Base-by-base conservation (phyloP, 2,888 invertebrate genomes). In the Agapetus fuscipes region DNA sequence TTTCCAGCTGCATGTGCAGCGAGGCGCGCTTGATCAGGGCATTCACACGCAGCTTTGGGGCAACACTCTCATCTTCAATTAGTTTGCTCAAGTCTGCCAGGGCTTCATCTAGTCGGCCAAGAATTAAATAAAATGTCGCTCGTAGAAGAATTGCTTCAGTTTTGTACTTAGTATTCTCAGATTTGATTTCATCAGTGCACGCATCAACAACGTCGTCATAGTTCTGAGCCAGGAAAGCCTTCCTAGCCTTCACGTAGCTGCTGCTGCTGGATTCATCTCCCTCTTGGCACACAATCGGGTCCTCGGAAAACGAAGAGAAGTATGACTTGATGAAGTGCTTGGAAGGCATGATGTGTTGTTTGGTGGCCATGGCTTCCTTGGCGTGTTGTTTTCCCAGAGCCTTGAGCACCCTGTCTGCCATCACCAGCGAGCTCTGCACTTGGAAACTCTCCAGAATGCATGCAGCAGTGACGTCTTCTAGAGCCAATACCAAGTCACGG, bases 381-480 rank as follows among this genome's bases (percentile, higher is more conserved):
- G 87, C 87, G 56, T 86, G 84, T 46, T 69, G 68, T 37, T 67
- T 56, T 58, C 89, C 85, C 43, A 89, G 73, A 49, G 84, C 81
- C 59, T 90, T 91, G 7, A 96, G 69, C 37, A 95, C 80, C 37
- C 86, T 75, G 62, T 95, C 95, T 15, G 94, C 93, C 64, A 83
- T 82, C 41, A 80, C 66, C 15, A 95, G 66, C 14, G 86, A 83
- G 46, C 72, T 76, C 52, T 81, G 82, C 56, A 89, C 91, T 54
- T 80, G 76, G 64, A 94, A 96, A 51, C 78, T 76, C 65, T 95
- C 94, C 46, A 95, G 66, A 50, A 95, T 82, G 57, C 94, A 94
- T 12, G 89, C 87, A 16, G 91, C 85, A 1, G 94, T 95, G 1
- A 93, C 80, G 69, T 96, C 95, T 67, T 94, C 91, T 35, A 96